Conservation (phyloP, 2,113 vertebrate genomes). For the Micronycteris hirsuta region DNA sequence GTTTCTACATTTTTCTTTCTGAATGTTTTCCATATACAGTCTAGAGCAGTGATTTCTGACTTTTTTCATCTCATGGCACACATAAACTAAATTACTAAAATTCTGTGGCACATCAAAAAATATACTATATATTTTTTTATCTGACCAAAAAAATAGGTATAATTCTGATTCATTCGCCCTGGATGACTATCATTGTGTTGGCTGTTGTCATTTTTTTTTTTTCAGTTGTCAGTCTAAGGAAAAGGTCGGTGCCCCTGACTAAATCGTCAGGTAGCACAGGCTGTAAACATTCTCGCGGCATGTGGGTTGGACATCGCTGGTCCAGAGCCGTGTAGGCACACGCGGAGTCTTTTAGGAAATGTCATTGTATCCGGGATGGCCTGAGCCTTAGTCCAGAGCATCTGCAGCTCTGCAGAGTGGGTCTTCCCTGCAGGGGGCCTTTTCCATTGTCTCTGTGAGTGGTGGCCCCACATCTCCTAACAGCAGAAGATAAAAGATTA, state of each 20-base stretch:
- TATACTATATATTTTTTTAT: not conserved
- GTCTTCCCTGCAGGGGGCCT: not conserved
- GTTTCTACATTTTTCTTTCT: not conserved
- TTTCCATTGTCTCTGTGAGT: not conserved
- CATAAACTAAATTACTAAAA: not conserved
- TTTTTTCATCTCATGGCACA: not conserved
- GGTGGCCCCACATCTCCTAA: not conserved
- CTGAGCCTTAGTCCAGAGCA: not conserved
- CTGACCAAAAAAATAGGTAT: not conserved
- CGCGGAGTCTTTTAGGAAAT: not conserved
- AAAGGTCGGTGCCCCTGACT: not conserved
- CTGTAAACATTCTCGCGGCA: not conserved
- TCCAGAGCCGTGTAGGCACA: not conserved
- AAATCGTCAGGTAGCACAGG: not conserved
- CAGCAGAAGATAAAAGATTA: not conserved
- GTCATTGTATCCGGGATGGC: not conserved
- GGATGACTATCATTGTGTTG: not conserved
- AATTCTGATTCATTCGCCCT: not conserved
- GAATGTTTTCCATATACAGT: not conserved
- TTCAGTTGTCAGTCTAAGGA: not conserved
- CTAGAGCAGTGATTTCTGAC: not conserved
- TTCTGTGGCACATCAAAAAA: not conserved
- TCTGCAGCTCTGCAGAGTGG: no score
- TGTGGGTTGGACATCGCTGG: fast-evolving
- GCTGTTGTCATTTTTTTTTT: not conserved